Base-by-base conservation (phyloP, 2,113 vertebrate species). In the Erpornis zantholeuca region DNA sequence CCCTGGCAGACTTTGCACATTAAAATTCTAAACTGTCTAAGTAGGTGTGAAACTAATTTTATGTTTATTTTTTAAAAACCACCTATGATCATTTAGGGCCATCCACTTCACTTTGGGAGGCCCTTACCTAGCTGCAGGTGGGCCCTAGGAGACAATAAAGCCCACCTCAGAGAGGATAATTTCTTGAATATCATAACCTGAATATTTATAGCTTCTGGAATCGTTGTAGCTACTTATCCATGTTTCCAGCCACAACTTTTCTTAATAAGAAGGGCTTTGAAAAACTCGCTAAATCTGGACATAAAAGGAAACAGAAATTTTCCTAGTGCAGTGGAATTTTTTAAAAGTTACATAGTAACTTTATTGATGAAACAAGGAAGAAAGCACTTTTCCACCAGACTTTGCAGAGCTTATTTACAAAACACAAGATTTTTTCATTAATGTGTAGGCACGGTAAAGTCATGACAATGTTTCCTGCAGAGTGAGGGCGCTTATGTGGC, bases 211-310 rank as follows among this genome's bases (percentile, higher is more conserved):
- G 96, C 86, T 98, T 97, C 96, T 98, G 97, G 96, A 98, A 97
- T 95, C 97, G 78, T 95, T 97, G 96, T 97, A 98, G 91, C 96
- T 98, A 98, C 97, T 98, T 98, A 98, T 97, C 97, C 97, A 94
- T 96, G 97, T 98, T 98, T 97, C 97, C 98, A 98, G 97, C 96
- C 97, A 92, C 97, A 96, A 97, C 96, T 97, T 98, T 98, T 97
- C 97, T 97, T 97, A 98, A 98, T 98, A 98, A 98, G 98, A 98
- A 98, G 97, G 96, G 97, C 97, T 98, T 98, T 98, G 97, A 98
- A 98, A 98, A 97, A 96, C 97, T 97, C 97, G 95, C 97, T 97
- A 98, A 98, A 98, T 97, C 96, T 96, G 97, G 96, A 97, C 97
- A 98, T 98, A 98, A 98, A 98, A 97, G 97, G 97, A 98, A 98